Conservation (phyloP, 2,113 vertebrate species). For the Coregonus clupeaformis region DNA sequence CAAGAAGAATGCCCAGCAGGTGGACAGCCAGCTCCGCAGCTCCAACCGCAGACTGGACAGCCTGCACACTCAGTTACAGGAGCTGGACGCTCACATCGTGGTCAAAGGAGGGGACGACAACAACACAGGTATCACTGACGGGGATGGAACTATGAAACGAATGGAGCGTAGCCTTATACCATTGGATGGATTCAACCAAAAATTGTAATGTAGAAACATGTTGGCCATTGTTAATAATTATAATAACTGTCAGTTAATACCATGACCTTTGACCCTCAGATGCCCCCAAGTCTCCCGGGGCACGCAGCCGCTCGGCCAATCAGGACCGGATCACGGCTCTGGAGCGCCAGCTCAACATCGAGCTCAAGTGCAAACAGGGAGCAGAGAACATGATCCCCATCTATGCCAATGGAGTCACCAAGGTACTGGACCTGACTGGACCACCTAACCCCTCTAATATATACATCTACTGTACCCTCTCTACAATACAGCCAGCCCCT, state of each 20-base stretch:
- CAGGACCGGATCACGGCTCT: slow-evolving; percentile 80
- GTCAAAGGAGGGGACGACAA: slow-evolving; percentile 74
- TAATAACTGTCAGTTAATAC: neutral
- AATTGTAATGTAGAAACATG: neutral
- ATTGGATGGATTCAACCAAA: neutral
- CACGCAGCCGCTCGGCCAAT: slow-evolving; percentile 68
- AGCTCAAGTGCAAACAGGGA: slow-evolving; percentile 89
- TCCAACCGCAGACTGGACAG: slow-evolving; percentile 84
- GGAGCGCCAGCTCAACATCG: slow-evolving; percentile 88
- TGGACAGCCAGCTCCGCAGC: slow-evolving; percentile 84
- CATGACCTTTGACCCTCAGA: slow-evolving; percentile 59
- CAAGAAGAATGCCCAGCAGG: slow-evolving; percentile 84
- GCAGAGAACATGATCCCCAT: slow-evolving; percentile 93
- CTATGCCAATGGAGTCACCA: slow-evolving; percentile 81
- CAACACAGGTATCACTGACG: slow-evolving; percentile 9
- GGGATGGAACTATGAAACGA: neutral
- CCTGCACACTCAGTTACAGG: slow-evolving; percentile 84
- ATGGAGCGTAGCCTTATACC: neutral
- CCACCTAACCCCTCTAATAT: neutral
- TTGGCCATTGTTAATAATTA: neutral
- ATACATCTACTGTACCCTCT: neutral
- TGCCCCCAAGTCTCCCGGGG: slow-evolving; percentile 67
- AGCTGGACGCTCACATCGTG: slow-evolving; percentile 86
- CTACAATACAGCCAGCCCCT: neutral
- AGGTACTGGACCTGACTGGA: slow-evolving; percentile 65